phyloP scores from a whole-genome alignment of 2,113 vertebrate genomes.

The Shinisaurus crocodilurus region DNA sequence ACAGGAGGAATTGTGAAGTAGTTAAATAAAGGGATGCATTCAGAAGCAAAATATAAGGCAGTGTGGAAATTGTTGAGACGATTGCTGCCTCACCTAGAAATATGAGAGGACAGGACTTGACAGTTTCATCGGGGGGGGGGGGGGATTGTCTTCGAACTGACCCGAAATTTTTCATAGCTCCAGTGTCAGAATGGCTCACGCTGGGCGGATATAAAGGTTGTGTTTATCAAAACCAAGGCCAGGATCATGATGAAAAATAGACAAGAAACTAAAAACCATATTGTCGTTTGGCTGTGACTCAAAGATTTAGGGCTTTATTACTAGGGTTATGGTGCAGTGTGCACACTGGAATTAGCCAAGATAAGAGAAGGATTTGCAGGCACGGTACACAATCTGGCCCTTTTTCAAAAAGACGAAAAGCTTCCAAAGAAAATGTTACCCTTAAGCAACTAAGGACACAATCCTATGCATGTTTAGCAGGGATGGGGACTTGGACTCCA shows the following conservation, averaged over 20 bases:
- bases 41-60: slow-evolving; percentile 31
- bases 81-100: slow-evolving; percentile 38
- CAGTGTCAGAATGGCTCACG: slow-evolving; percentile 38
- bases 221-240: slow-evolving; percentile 41
- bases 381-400: not conserved
- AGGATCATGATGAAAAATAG: not conserved
- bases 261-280: slow-evolving; percentile 27
- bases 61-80: slow-evolving; percentile 46
- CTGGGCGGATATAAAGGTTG: slow-evolving; percentile 4
- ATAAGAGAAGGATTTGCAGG: not conserved
- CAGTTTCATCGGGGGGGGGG: slow-evolving; percentile 17
- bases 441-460: not conserved
- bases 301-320: not conserved
- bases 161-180: slow-evolving; percentile 34
- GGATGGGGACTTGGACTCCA: too few relatives aligned
- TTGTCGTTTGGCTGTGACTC: slow-evolving; percentile 22
- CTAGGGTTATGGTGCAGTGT: not conserved
- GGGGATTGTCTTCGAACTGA: slow-evolving; percentile 42
- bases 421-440: slow-evolving; percentile 15
- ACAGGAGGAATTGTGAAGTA: not conserved
- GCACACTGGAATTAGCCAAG: slow-evolving; percentile 3
- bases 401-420: slow-evolving; percentile 2
- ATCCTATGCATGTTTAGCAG: too few relatives aligned
- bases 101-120: slow-evolving; percentile 44
- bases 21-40: slow-evolving; percentile 29